Evolutionary conservation across 2,888 invertebrate species (phyloP).

Genomic region (Elgonia sp.): DNA sequence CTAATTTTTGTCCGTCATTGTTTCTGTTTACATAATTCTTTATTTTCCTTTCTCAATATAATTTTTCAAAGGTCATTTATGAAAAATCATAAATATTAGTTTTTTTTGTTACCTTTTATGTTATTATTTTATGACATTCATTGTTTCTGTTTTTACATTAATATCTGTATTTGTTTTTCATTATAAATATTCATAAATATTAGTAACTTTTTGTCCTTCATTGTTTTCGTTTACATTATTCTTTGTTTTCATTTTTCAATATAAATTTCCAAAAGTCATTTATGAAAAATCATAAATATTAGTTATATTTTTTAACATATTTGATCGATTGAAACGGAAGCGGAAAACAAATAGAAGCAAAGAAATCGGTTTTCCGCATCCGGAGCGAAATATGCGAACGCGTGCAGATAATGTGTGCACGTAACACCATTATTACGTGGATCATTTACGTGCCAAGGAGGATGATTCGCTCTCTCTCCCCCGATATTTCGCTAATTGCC

Average conservation of each 20-base stretch:
- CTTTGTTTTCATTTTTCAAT: too few relatives aligned
- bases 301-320: slow-evolving; percentile 42
- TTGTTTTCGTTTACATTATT: too few relatives aligned
- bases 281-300: background rate
- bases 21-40: too few relatives aligned
- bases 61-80: too few relatives aligned
- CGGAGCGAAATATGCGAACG: slow-evolving; percentile 82
- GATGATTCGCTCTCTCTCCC: slow-evolving; percentile 73
- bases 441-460: slow-evolving; percentile 82
- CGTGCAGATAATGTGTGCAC: slow-evolving; percentile 85
- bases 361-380: slow-evolving; percentile 50
- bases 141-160: too few relatives aligned
- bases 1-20: too few relatives aligned
- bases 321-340: slow-evolving; percentile 18
- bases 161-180: too few relatives aligned
- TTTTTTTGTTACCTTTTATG: too few relatives aligned
- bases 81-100: slow-evolving; percentile 11
- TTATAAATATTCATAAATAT: too few relatives aligned
- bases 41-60: too few relatives aligned
- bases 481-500: slow-evolving; percentile 80
- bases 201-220: too few relatives aligned
- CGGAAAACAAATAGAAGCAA: slow-evolving; percentile 32
- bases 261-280: background rate
- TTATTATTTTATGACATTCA: too few relatives aligned
- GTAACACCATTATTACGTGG: slow-evolving; percentile 78